Evolutionary conservation across 1,140 invertebrate genomes (phyloP).

Genomic region (Cylas formicarius): DNA sequence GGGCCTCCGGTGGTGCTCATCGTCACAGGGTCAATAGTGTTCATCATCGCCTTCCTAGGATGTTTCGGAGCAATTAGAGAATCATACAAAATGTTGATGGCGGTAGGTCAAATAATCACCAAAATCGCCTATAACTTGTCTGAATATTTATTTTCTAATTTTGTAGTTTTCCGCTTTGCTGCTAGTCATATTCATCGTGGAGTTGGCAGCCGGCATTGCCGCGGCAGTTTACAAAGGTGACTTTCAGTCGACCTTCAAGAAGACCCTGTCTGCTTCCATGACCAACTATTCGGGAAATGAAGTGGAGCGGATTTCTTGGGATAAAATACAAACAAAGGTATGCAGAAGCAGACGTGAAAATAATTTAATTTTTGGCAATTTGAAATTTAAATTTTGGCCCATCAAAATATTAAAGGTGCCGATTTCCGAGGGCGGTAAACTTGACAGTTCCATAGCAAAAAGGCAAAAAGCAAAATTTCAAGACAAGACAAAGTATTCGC

Average conservation of each 20-base stretch:
- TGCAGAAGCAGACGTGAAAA: constrained; percentile 1
- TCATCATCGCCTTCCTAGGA: constrained; percentile 65
- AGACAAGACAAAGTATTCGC: too few species aligned
- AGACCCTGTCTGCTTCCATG: constrained; percentile 49
- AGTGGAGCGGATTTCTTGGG: constrained; percentile 51
- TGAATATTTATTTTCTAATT: constrained; percentile 7
- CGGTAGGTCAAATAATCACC: constrained; percentile 44
- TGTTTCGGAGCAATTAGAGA: constrained; percentile 68
- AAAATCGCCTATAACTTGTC: neutral
- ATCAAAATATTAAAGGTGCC: too few species aligned
- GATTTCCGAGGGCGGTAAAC: too few species aligned
- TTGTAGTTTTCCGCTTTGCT: constrained; percentile 63
- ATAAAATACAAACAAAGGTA: constrained; percentile 53
- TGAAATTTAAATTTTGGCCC: neutral
- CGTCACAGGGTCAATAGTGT: constrained; percentile 58
- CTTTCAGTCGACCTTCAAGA: constrained; percentile 47
- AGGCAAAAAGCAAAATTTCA: too few species aligned
- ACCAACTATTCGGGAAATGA: constrained; percentile 44
- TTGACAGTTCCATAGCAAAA: too few species aligned
- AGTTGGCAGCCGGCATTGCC: constrained; percentile 66
- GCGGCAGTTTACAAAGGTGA: constrained; percentile 59
- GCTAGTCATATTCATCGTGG: constrained; percentile 62
- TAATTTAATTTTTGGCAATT: neutral
- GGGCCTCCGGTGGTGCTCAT: constrained; percentile 59
- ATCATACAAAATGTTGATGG: constrained; percentile 57